These are phyloP conservation scores for Abscondita cerata DNA, from an alignment of 2,888 invertebrate genomes.

Conservation along the genomic window DNA sequence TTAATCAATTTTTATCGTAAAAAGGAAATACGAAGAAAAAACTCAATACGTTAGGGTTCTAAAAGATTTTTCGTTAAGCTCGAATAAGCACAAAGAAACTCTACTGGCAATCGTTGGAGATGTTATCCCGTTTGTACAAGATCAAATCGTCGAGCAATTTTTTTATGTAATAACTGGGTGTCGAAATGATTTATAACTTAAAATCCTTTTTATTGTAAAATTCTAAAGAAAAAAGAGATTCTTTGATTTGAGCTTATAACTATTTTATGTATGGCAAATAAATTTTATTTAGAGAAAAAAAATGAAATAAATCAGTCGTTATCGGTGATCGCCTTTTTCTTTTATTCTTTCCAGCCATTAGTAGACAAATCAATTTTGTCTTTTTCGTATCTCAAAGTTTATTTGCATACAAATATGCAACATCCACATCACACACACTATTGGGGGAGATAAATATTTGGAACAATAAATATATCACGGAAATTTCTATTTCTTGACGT, in stretches of 20 bases:
- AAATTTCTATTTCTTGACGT: slow-evolving; percentile 9
- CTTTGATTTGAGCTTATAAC: no score
- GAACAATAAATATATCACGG: slow-evolving; percentile 11
- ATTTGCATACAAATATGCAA: no score
- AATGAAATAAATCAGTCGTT: no score
- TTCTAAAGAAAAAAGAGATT: background rate
- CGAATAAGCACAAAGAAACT: slow-evolving; percentile 16
- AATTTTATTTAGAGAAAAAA: no score
- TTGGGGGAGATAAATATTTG: slow-evolving; percentile 5
- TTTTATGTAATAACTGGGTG: slow-evolving; percentile 47
- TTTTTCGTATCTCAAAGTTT: no score
- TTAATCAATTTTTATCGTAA: slow-evolving; percentile 5
- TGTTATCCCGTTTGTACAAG: slow-evolving; percentile 28
- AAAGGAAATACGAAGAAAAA: slow-evolving; percentile 13
- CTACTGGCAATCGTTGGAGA: slow-evolving; percentile 18
- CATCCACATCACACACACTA: background rate
- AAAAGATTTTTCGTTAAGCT: slow-evolving; percentile 18
- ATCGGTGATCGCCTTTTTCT: no score
- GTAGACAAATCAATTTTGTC: no score
- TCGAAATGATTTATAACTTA: slow-evolving; percentile 51
- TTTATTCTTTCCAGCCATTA: no score
- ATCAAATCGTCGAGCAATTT: slow-evolving; percentile 32
- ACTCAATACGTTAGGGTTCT: slow-evolving; percentile 15
- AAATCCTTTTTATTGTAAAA: slow-evolving; percentile 8
- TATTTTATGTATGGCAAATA: no score